Evolutionary conservation across 2,888 invertebrate species (phyloP).

Genomic region (Thera britannica): DNA sequence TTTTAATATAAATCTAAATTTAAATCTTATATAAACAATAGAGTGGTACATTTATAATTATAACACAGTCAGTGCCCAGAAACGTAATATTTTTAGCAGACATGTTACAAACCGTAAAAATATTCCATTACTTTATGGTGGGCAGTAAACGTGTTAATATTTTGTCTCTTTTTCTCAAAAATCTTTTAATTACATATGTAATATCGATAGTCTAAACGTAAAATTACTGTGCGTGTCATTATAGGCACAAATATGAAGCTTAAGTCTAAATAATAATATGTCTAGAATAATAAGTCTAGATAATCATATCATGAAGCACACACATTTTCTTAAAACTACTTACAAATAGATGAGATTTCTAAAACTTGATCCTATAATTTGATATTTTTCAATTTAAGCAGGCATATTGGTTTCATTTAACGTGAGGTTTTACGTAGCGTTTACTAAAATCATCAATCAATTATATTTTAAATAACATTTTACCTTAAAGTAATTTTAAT

Average conservation of each 20-base stretch:
- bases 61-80: too few relatives aligned
- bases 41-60: too few relatives aligned
- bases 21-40: too few relatives aligned
- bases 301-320: constrained; percentile 43
- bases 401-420: too few relatives aligned
- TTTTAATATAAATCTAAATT: too few relatives aligned
- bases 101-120: too few relatives aligned
- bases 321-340: constrained; percentile 36
- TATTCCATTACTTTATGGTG: too few relatives aligned
- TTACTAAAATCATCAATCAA: neutral
- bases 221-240: constrained; percentile 16
- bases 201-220: neutral
- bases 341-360: constrained; percentile 44
- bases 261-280: constrained; percentile 30
- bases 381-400: neutral
- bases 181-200: neutral
- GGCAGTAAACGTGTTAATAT: neutral
- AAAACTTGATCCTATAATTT: constrained; percentile 19
- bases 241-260: constrained; percentile 15
- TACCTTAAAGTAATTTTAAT: constrained; percentile 17
- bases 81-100: too few relatives aligned
- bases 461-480: neutral
- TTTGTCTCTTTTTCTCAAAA: neutral
- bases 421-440: neutral
- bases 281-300: constrained; percentile 19